A percentile compares a stretch with the other conserved stretches of the same genome.
Evolutionary conservation across 2,888 invertebrate species (phyloP).

Genomic region (Punctoribates punctum): DNA sequence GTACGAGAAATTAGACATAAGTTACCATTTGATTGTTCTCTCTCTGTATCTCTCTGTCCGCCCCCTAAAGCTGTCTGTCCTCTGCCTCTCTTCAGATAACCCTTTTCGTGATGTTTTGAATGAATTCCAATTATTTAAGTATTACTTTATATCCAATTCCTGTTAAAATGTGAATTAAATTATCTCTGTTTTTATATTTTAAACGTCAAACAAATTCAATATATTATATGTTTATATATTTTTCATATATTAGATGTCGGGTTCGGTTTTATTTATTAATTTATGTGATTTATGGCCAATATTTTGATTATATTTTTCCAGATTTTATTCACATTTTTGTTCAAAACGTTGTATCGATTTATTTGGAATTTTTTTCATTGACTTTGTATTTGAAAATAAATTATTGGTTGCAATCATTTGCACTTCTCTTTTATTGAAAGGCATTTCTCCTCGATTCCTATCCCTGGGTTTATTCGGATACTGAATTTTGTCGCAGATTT

Average conservation of each 20-base stretch:
- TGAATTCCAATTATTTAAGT: conserved; percentile 9
- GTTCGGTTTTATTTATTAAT: conserved; percentile 10
- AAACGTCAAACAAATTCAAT: not conserved
- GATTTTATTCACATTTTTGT: conserved; percentile 21
- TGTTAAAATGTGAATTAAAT: not conserved
- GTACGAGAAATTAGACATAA: not conserved
- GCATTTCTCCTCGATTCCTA: no score
- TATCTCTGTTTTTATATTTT: not conserved
- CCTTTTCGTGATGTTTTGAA: conserved; percentile 7
- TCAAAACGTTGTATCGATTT: conserved; percentile 13
- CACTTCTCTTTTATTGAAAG: not conserved
- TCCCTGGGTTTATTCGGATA: no score
- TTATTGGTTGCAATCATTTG: conserved; percentile 31
- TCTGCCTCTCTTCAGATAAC: not conserved
- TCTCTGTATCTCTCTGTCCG: not conserved
- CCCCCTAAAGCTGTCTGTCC: not conserved
- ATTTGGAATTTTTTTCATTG: conserved; percentile 14
- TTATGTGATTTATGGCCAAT: conserved; percentile 13
- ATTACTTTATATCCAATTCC: not conserved
- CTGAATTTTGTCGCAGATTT: no score
- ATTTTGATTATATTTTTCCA: conserved; percentile 20
- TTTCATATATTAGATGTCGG: not conserved
- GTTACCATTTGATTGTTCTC: not conserved
- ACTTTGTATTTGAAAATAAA: conserved; percentile 25
- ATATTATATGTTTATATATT: conserved; percentile 5